A percentile compares a stretch with the other conserved stretches of the same genome.
phyloP scores from a whole-genome alignment of 2,113 vertebrate species.

The Carassius gibelio region DNA sequence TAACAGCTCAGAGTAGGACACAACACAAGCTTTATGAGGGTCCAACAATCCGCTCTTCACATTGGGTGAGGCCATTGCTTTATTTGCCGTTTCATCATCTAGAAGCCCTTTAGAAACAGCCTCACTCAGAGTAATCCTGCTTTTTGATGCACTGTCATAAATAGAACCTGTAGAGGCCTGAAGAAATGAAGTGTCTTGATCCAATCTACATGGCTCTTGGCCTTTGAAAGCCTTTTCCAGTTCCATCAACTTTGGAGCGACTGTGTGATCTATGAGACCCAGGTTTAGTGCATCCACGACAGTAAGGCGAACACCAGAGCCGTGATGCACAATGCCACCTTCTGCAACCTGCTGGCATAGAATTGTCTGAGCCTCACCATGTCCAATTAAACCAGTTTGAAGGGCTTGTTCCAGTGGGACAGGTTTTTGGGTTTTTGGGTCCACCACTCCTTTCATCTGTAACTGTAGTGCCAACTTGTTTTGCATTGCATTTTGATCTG shows the following conservation, averaged over 20 bases:
- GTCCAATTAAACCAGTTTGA: constrained; percentile 77
- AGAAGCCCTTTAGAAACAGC: constrained; percentile 77
- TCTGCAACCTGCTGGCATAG: constrained; percentile 85
- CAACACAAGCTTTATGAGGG: constrained; percentile 76
- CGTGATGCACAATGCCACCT: constrained; percentile 89
- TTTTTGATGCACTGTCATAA: constrained; percentile 71
- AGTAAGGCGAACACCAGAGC: constrained; percentile 85
- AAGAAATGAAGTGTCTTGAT: constrained; percentile 70
- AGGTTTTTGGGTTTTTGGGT: constrained; percentile 78
- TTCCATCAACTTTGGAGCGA: constrained; percentile 76
- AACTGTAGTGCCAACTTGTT: constrained; percentile 83
- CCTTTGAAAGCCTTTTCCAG: constrained; percentile 76
- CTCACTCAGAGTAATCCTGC: constrained; percentile 74
- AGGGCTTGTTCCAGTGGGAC: constrained; percentile 80
- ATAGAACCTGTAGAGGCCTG: constrained; percentile 75
- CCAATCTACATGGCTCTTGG: constrained; percentile 68
- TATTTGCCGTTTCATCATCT: constrained; percentile 61
- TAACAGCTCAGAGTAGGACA: constrained; percentile 87
- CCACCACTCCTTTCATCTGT: constrained; percentile 85
- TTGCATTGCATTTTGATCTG: constrained; percentile 70
- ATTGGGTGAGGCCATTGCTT: constrained; percentile 66
- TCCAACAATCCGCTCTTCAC: constrained; percentile 77
- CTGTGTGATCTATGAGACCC: constrained; percentile 75
- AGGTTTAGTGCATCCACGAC: constrained; percentile 80
- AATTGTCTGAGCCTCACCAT: constrained; percentile 75